Evolutionary conservation across 2,797 vertebrate genomes (phyloP).

Genomic region (Decapterus maruadsi): DNA sequence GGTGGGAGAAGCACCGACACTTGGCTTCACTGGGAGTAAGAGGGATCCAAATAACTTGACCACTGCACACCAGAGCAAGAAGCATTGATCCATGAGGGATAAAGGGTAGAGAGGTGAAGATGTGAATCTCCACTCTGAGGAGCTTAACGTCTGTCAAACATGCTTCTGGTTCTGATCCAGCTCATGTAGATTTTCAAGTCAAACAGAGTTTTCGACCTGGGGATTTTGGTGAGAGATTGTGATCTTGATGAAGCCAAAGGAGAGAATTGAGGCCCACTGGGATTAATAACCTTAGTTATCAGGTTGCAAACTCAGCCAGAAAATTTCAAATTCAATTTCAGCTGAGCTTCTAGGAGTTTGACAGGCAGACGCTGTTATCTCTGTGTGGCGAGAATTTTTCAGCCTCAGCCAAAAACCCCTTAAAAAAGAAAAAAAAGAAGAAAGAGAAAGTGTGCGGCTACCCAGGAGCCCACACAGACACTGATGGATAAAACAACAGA

Average conservation of each 20-base stretch:
- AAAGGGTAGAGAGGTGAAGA: not conserved
- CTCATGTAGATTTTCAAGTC: not conserved
- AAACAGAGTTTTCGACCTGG: not conserved
- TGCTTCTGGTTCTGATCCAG: not conserved
- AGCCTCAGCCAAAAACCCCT: not conserved
- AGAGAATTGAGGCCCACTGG: not conserved
- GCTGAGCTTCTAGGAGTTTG: not conserved
- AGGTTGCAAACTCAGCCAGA: conserved; percentile 14
- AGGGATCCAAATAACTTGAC: not conserved
- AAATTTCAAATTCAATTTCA: conserved; percentile 21
- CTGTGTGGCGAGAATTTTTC: conserved; percentile 4
- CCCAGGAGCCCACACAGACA: not conserved
- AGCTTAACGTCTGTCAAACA: conserved; percentile 6
- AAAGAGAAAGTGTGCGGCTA: too few relatives aligned
- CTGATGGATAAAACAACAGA: not conserved
- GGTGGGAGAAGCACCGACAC: not conserved
- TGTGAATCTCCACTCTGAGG: not conserved
- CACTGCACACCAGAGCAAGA: not conserved
- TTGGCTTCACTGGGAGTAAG: not conserved
- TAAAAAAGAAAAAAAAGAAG: too few relatives aligned
- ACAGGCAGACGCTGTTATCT: conserved; percentile 41
- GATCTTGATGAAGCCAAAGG: conserved; percentile 18
- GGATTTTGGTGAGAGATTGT: conserved; percentile 5
- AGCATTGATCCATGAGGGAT: not conserved
- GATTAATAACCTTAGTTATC: conserved; percentile 16